These are phyloP conservation scores for Petrolisthes manimaculis DNA, from an alignment of 2,888 invertebrate genomes.

Conservation along the genomic window DNA sequence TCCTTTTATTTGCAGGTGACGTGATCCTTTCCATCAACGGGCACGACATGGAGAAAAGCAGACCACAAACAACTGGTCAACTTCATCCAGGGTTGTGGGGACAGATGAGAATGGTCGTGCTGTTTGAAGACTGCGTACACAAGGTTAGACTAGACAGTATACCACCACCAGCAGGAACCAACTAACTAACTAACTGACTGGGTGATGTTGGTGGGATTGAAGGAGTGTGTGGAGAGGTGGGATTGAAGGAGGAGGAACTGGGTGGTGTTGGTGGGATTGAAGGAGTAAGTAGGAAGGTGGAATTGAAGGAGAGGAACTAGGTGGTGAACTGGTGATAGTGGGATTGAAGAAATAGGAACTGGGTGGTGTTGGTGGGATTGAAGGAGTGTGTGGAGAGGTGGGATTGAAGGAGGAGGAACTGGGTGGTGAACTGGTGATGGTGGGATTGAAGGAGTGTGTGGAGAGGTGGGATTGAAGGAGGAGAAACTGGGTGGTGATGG, in stretches of 20 bases:
- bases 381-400: too few relatives aligned
- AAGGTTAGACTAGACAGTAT: slow-evolving; percentile 77
- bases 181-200: too few relatives aligned
- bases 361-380: neutral
- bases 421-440: too few relatives aligned
- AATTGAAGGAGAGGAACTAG: neutral
- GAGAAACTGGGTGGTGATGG: neutral
- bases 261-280: neutral
- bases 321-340: neutral
- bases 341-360: neutral
- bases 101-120: slow-evolving; percentile 95
- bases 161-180: too few relatives aligned
- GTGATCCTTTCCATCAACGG: slow-evolving; percentile 97
- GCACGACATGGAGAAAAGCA: slow-evolving; percentile 92
- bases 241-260: neutral
- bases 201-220: neutral
- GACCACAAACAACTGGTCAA: slow-evolving; percentile 93
- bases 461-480: neutral
- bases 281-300: neutral
- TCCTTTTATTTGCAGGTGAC: slow-evolving; percentile 76
- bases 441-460: neutral
- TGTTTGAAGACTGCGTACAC: slow-evolving; percentile 95
- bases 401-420: too few relatives aligned
- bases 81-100: slow-evolving; percentile 89
- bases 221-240: neutral